Evolutionary conservation across 2,888 invertebrate species (phyloP), one percentile per base, ranked within the genome.

Genomic region (Bugula neritina): DNA sequence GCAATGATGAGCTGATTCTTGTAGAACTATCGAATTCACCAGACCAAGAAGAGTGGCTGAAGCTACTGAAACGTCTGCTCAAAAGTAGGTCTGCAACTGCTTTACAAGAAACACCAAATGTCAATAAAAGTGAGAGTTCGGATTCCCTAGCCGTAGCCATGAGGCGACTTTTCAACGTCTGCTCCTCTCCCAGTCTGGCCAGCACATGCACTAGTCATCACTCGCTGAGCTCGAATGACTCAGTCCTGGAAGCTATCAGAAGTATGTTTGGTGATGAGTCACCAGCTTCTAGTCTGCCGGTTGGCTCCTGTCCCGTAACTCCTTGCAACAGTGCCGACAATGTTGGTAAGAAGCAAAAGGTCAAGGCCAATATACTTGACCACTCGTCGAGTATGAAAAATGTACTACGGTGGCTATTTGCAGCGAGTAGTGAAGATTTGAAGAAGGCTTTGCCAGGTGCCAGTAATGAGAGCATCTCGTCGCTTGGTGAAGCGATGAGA

Each of bases 311-410:
- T 31, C 63, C 63, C 3, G 31, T 31, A 31, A 63, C 63, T 13
- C 63, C 63, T 13, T 31, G 63, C 63, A 63, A 63, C 31, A 63
- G 63, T 27, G 63, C 63, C 13, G 63, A 63, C 31, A 63, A 63
- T 27, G 31, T 63, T 31, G 5, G 29, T 25, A n/a, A 31, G 3
- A 25, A n/a, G 31, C 31, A 3, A 31, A 17, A 13, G 31, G n/a
- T 13, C 27, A 34, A 63, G 10, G 63, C 27, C 10, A n/a, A n/a
- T n/a, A n/a, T n/a, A n/a, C n/a, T n/a, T n/a, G 27, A 63, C 25
- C 63, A 63, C 5, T 29, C 63, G 3, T 10, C 63, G 5, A 63
- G 63, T 27, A 63, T 63, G 63, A 63, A 27, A n/a, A n/a, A 63
- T 13, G 63, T 63, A 27, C n/a, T 63, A n/a, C 13, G 27, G 31